phyloP scores from a whole-genome alignment of 2,113 vertebrate species.

The Hystrix brachyura region DNA sequence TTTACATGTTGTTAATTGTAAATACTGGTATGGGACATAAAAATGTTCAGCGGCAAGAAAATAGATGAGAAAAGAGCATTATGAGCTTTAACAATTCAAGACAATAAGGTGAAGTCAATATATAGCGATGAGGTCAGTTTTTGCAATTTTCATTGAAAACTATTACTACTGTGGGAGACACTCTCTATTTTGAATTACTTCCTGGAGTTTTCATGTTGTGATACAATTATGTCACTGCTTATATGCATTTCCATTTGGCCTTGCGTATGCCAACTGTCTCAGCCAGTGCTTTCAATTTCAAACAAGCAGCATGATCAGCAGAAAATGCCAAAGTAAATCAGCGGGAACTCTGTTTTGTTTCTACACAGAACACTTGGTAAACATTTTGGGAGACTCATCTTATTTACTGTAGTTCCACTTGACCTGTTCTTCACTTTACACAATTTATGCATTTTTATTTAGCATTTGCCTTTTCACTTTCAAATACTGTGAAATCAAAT shows the following conservation, averaged over 20 bases:
- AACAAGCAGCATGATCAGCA: not conserved
- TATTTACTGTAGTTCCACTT: conserved; percentile 51
- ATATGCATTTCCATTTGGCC: not conserved
- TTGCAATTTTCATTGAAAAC: not conserved
- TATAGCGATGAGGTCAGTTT: not conserved
- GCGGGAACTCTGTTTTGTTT: conserved; percentile 2
- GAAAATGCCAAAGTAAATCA: not conserved
- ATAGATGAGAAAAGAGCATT: not conserved
- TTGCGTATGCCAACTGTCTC: not conserved
- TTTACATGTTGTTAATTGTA: not conserved
- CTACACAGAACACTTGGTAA: not conserved
- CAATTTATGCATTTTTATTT: conserved; percentile 3
- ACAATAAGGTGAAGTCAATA: not conserved
- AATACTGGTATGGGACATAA: not conserved
- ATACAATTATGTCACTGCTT: conserved; percentile 44
- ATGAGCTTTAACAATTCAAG: not conserved
- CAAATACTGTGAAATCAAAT: not conserved
- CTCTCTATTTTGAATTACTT: not conserved
- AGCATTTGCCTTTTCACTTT: not conserved
- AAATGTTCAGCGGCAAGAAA: not conserved
- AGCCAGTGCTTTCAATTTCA: not conserved
- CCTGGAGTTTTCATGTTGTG: not conserved
- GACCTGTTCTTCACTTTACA: not conserved
- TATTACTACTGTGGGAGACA: not conserved
- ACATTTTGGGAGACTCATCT: not conserved